A percentile compares a stretch with the other conserved stretches of the same genome.
phyloP scores from a whole-genome alignment of 2,113 vertebrate species.

The Sarotherodon lohbergeri region DNA sequence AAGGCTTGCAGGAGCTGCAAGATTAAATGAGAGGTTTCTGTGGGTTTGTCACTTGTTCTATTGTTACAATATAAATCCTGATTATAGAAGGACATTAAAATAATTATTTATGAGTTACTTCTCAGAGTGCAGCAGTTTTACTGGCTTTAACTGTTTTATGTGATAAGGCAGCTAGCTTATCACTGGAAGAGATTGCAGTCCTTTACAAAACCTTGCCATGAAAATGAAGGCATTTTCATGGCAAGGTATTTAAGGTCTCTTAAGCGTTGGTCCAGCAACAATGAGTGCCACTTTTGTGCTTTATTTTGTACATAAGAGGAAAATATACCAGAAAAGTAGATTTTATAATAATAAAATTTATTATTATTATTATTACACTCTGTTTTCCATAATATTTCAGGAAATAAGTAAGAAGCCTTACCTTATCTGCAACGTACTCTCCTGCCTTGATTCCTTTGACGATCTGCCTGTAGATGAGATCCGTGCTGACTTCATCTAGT shows the following conservation, averaged over 20 bases:
- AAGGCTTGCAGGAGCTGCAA: not conserved
- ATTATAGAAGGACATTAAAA: not conserved
- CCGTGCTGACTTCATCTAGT: slow-evolving; percentile 80
- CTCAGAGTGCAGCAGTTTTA: not conserved
- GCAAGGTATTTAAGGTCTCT: not conserved
- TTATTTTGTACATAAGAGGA: not conserved
- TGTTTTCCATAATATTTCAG: not conserved
- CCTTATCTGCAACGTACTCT: slow-evolving; percentile 88
- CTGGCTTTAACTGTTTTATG: not conserved
- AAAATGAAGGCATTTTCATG: not conserved
- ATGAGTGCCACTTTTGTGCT: not conserved
- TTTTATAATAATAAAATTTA: too few relatives aligned
- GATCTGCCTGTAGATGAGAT: slow-evolving; percentile 88
- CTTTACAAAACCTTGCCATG: not conserved
- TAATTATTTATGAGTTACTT: not conserved
- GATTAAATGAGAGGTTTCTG: not conserved
- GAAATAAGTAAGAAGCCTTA: slow-evolving; percentile 32
- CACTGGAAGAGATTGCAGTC: not conserved
- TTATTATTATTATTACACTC: not conserved
- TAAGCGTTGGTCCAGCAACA: not conserved
- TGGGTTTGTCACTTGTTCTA: not conserved
- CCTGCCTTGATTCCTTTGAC: slow-evolving; percentile 78
- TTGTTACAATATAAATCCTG: not conserved
- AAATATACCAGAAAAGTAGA: not conserved
- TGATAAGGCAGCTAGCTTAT: not conserved